Base-by-base conservation (phyloP, 92 coral and sea anemone species). In the Bergia puertoricense region DNA sequence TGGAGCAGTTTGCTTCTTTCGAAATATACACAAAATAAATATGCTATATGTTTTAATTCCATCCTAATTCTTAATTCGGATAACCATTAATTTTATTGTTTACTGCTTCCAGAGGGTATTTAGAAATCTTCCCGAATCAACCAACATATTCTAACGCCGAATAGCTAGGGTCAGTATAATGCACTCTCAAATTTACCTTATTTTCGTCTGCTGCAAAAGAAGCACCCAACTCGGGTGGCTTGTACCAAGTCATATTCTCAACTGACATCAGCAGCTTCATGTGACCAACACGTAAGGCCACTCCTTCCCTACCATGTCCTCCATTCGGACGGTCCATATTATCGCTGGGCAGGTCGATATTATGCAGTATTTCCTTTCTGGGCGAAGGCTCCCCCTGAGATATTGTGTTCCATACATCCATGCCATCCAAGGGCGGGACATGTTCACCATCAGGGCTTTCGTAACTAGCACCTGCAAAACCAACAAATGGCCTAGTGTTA, bases 281-380 rank as follows among this genome's bases (percentile, higher is more conserved):
- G 37, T 92, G 69, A 22, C 90, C 92, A 51, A 87, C 78, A n/a
- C 97, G 91, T 18, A 94, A 68, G 62, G 95, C 97, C 80, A 77
- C 71, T 44, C 97, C 97, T 38, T 77, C 76, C 51, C 90, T 79
- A 5, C 37, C 7, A 22, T 45, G 54, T 68, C 62, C 40, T 43
- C 4, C 45, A 10, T 48, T n/a, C 54, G 20, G 51, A 16, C 11
- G 36, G 30, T 83, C 79, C 38, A 3, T 84, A 84, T 69, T 23
- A 73, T 20, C 46, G 23, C 9, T 36, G 74, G 76, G 76, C 77
- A 91, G 43, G 88, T 94, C 96, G 77, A 94, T 92, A 85, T 94
- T 94, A 83, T 94, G 97, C 37, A 94, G 94, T 78, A 94, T 94
- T 79, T 94, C 97, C 48, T 82, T 81, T 67, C 97, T 90, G 36